phyloP scores from a whole-genome alignment of 2,113 vertebrate genomes.

The Cettia cetti region DNA sequence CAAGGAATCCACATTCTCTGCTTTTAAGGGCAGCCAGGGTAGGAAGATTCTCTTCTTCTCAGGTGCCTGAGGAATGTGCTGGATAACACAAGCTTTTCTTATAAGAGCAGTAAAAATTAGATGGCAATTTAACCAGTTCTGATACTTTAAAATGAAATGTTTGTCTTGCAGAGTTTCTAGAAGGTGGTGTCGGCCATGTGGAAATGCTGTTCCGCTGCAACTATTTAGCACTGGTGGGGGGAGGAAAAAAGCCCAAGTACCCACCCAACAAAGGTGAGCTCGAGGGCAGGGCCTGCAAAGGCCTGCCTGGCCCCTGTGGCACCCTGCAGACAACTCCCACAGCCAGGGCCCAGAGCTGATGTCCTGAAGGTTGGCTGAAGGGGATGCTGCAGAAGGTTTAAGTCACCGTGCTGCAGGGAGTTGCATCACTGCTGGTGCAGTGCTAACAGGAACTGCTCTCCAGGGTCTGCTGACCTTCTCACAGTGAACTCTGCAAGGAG shows the following conservation, averaged over 20 bases:
- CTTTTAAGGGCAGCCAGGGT: not conserved
- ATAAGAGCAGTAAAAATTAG: not conserved
- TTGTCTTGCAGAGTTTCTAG: slow-evolving; percentile 87
- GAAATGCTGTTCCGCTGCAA: slow-evolving; percentile 99
- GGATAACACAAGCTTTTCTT: not conserved
- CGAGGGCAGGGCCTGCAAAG: not conserved
- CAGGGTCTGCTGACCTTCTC: not conserved
- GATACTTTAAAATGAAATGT: not conserved
- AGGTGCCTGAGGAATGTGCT: not conserved
- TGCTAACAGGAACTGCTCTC: not conserved
- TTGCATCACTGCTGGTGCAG: not conserved
- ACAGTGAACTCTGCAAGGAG: not conserved
- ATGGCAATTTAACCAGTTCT: not conserved
- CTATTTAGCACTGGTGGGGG: slow-evolving; percentile 95
- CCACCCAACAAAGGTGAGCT: slow-evolving; percentile 96
- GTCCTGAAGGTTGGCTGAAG: not conserved
- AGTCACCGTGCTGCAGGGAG: not conserved
- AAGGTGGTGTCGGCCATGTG: slow-evolving; percentile 94
- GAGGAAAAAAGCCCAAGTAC: slow-evolving; percentile 97
- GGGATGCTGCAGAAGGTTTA: not conserved
- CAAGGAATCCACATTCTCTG: not conserved
- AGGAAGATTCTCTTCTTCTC: not conserved
- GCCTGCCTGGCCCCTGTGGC: not conserved
- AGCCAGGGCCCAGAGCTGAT: not conserved
- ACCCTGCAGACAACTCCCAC: not conserved